Conservation (phyloP, 2,797 vertebrate genomes). For the Thaleichthys pacificus region DNA sequence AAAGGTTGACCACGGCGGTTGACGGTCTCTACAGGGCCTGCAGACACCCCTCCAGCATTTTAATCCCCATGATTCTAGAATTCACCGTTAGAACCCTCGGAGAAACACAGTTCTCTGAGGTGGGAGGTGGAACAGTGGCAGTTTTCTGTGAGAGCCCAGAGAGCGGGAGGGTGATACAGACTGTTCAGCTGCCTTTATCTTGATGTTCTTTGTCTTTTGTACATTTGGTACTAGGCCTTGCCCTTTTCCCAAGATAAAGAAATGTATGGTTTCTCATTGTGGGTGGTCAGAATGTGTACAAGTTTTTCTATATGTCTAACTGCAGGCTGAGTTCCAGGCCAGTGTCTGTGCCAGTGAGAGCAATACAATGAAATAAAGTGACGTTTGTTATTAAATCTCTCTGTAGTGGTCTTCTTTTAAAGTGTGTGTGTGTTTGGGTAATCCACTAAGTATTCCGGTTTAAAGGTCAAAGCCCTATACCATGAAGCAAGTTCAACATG, state of each 20-base stretch:
- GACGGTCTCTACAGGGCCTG: background rate
- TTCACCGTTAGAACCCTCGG: background rate
- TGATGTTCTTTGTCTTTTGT: conserved; percentile 14
- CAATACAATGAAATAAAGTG: background rate
- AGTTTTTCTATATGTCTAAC: conserved; percentile 1
- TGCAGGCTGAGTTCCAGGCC: background rate
- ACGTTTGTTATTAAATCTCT: background rate
- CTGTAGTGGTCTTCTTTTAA: background rate
- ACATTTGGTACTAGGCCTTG: conserved; percentile 12
- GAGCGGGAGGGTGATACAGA: background rate
- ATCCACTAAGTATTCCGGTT: background rate
- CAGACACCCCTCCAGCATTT: background rate
- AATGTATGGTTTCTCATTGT: conserved; percentile 5
- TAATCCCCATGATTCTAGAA: background rate
- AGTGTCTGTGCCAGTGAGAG: background rate
- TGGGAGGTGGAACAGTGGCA: conserved; percentile 1
- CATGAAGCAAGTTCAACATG: too few species aligned
- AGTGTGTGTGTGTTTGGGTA: background rate
- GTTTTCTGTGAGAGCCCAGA: background rate
- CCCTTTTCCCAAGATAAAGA: background rate
- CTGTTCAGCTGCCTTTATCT: conserved; percentile 7
- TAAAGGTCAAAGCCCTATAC: too few species aligned
- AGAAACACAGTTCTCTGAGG: background rate
- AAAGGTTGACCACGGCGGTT: background rate
- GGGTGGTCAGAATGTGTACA: background rate